Base-by-base conservation (phyloP, 2,888 invertebrate species). In the Oscheius sp. region DNA sequence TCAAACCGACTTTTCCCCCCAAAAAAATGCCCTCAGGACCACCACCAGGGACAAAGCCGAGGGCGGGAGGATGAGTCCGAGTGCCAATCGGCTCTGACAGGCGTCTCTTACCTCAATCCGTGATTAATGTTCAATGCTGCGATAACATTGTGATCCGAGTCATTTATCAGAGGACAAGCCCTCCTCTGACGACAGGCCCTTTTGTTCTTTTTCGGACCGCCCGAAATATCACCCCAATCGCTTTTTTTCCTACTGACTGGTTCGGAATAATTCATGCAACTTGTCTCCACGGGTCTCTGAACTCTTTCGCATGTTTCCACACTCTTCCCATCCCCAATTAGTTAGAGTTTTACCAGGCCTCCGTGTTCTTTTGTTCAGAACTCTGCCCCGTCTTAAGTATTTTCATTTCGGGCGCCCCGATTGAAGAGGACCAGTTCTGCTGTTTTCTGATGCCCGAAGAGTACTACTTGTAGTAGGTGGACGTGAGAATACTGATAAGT, bases 121-220 rank as follows among this genome's bases (percentile, higher is more conserved):
- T 70, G 70, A 70, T 70, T 70, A 70, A 70, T 70, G 70, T 70
- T n/a, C 7, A 70, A 70, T 58, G 29, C 59, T 70, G 70, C 59
- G 70, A 70, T 70, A 70, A 70, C 70, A 70, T 70, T 59, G 70
- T 42, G 70, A 70, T 70, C 58, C 42, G 35, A 42, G 48, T 33
- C 57, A 70, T 70, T 70, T n/a, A 70, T 70, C 70, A 21, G 50
- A 63, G 4, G 55, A 55, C 55, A 21, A 21, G 21, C 1, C n/a
- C 55, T 21, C 3, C 13, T 70, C 70, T 5, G 50, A 63, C 42
- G 55, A 55, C 55, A 21, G 9, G 21, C 2, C n/a, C 55, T 42
- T 42, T 42, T 42, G 42, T 42, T 42, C 42, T 42, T 42, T 42
- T 42, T 42, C 42, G 3, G 42, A 42, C 42, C 42, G 3, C 3